Percentiles rank a stretch among this genome's conserved stretches.
Conservation (phyloP, 1,140 invertebrate species). For the Diorhabda elongata region DNA sequence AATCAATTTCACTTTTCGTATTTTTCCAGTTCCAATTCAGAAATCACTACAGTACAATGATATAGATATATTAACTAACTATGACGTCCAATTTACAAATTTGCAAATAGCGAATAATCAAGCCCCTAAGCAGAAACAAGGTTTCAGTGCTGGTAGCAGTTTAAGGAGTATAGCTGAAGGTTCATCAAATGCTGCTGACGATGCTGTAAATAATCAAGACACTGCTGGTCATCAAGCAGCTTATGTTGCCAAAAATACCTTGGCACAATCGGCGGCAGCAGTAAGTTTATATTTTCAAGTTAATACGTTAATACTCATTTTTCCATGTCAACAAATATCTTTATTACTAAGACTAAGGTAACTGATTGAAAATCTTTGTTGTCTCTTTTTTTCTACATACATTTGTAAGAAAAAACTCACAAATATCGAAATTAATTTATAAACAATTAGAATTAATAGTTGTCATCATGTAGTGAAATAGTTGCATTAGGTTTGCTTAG, state of each 20-base stretch:
- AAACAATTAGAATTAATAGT: too few relatives aligned
- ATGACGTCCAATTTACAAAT: conserved; percentile 29
- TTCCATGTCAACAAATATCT: too few relatives aligned
- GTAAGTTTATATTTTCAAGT: conserved; percentile 38
- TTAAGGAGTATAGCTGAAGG: conserved; percentile 58
- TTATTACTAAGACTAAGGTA: too few relatives aligned
- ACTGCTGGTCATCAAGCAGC: conserved; percentile 64
- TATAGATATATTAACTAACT: conserved; percentile 30
- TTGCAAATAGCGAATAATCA: conserved; percentile 22
- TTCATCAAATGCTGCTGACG: conserved; percentile 68
- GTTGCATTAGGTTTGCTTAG: too few relatives aligned
- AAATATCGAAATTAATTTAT: too few relatives aligned
- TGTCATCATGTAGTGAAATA: too few relatives aligned
- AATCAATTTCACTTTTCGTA: background rate
- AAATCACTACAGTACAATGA: conserved; percentile 30
- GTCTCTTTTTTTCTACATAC: too few relatives aligned
- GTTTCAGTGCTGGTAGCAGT: conserved; percentile 44
- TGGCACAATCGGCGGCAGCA: conserved; percentile 64
- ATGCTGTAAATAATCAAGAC: conserved; percentile 60
- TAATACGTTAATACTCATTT: too few relatives aligned
- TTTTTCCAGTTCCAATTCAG: conserved; percentile 20
- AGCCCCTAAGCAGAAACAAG: conserved; percentile 26
- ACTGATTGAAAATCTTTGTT: too few relatives aligned
- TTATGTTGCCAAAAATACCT: conserved; percentile 65
- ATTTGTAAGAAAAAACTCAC: too few relatives aligned